Conservation (phyloP, 2,797 vertebrate species). For the Melanotaenia nigrans region DNA sequence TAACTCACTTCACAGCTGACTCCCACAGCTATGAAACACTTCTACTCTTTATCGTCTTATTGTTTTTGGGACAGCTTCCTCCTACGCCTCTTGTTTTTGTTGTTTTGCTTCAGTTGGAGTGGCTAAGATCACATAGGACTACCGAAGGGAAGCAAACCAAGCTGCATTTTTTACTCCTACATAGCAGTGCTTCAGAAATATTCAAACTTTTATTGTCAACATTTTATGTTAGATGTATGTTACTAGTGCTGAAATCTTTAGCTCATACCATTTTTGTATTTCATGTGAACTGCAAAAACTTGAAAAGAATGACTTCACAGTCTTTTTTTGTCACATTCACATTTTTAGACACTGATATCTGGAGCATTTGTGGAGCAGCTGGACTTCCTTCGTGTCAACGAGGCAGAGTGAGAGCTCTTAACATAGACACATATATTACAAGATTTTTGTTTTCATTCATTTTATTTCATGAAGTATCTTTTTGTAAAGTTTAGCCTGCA, state of each 20-base stretch:
- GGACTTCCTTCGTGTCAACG: slow-evolving; percentile 94
- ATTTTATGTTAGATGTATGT: neutral
- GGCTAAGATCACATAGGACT: slow-evolving; percentile 62
- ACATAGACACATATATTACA: too few species aligned
- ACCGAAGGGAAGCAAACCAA: slow-evolving; percentile 35
- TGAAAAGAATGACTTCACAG: neutral
- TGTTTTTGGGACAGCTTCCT: slow-evolving; percentile 60
- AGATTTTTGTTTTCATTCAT: too few species aligned
- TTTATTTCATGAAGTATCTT: too few species aligned
- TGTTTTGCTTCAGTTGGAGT: slow-evolving; percentile 60
- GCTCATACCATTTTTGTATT: neutral
- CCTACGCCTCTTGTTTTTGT: slow-evolving; percentile 50
- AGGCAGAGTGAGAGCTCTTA: slow-evolving; percentile 87
- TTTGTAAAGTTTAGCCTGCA: too few species aligned
- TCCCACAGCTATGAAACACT: slow-evolving; percentile 56
- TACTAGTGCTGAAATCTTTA: slow-evolving; percentile 17
- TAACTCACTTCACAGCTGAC: slow-evolving; percentile 65
- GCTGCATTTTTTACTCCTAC: slow-evolving; percentile 36
- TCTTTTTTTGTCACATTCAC: slow-evolving; percentile 5
- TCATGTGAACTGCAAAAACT: neutral
- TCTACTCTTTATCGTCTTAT: slow-evolving; percentile 64
- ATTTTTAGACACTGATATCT: slow-evolving; percentile 92
- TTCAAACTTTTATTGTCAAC: slow-evolving; percentile 18
- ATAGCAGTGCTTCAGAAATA: slow-evolving; percentile 26
- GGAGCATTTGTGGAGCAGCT: slow-evolving; percentile 96